Base-by-base conservation (phyloP, 2,888 invertebrate species). In the Pimpla rufipes region DNA sequence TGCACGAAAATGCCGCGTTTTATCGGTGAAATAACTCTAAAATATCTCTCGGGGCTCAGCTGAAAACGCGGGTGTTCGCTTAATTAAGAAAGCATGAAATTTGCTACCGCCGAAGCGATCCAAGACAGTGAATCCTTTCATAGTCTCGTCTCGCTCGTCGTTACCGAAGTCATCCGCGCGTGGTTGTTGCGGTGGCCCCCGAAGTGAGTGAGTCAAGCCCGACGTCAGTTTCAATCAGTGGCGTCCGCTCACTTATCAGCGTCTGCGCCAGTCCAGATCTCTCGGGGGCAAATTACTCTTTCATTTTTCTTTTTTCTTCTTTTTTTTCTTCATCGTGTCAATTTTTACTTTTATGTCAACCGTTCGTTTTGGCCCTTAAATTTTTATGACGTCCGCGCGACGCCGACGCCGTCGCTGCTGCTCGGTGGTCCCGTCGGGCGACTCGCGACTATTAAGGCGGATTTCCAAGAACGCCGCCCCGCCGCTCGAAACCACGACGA, bases 61-160 rank as follows among this genome's bases (percentile, higher is more conserved):
- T 42, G 57, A 62, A 64, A 50, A 40, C 66, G 18, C 52, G 67
- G 37, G 42, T 66, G 52, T 75, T 76, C 64, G 67, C 66, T 35
- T 71, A 71, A 71, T 59, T 35, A 67, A 83, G 75, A 76, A 79
- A 76, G 50, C 76, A 83, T 79, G 67, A 76, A 66, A 71, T 62
- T 76, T 42, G 70, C 66, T 71, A 79, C 75, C 50, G 66, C 75
- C 59, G 70, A 76, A 83, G 79, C 40, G 70, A 52, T 40, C 68
- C 62, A 64, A 79, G 59, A 83, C 83, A 83, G 79, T 83, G 79
- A 71, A 76, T 66, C 83, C 83, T 79, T 83, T 83, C 79, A 83
- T 83, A 57, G 67, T 29, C 52, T 2, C 29, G 29, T 29, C 29
- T 29, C 29, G 29, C 42, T 66, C 45, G 16, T 18, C 52, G 42